Conservation (phyloP, 2,888 invertebrate genomes). For the Bembecia ichneumoniformis region DNA sequence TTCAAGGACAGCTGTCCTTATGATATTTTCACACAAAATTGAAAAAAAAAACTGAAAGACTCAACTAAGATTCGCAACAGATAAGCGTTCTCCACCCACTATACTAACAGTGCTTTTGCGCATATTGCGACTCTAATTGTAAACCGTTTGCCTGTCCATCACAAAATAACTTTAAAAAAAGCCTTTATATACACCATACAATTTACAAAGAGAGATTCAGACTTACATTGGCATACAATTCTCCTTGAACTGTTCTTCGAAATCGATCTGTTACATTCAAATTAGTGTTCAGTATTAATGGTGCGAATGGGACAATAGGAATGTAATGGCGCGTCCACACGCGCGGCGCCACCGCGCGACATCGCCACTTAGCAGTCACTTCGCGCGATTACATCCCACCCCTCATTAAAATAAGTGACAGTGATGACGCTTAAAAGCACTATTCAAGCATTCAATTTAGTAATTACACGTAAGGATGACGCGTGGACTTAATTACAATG, state of each 20-base stretch:
- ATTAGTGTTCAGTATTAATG: conserved; percentile 37
- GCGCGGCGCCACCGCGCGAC: conserved; percentile 36
- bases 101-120: no score
- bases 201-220: background rate
- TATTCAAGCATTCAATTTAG: conserved; percentile 66
- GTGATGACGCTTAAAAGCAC: conserved; percentile 60
- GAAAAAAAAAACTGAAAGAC: no score
- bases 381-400: conserved; percentile 46
- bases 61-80: no score
- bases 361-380: conserved; percentile 56
- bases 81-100: no score
- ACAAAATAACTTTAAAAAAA: no score
- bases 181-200: background rate
- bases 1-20: no score
- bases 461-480: conserved; percentile 53
- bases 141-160: no score
- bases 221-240: background rate
- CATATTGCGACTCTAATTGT: no score
- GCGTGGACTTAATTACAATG: background rate
- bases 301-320: conserved; percentile 36
- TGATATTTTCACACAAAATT: no score
- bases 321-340: conserved; percentile 52
- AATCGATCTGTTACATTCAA: conserved; percentile 33
- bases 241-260: conserved; percentile 1
- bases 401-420: conserved; percentile 68